Conservation (phyloP, 2,113 vertebrate genomes). For the Trochalopteron elliotii region DNA sequence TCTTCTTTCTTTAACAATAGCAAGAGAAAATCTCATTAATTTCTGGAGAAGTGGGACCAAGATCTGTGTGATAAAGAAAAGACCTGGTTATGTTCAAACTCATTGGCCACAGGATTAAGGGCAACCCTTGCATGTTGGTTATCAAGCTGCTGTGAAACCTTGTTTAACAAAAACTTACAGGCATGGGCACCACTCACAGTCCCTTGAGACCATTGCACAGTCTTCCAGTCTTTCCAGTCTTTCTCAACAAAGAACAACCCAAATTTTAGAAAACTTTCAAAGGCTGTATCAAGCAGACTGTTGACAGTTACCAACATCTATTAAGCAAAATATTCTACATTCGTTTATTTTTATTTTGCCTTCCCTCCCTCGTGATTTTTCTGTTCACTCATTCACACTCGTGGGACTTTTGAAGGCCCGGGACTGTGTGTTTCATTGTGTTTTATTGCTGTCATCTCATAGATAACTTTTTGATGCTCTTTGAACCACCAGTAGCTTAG, state of each 20-base stretch:
- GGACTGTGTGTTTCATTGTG: not conserved
- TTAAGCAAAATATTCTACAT: not conserved
- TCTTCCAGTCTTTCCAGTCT: not conserved
- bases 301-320: not conserved
- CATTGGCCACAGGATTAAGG: not conserved
- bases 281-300: not conserved
- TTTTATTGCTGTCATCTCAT: not conserved
- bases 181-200: not conserved
- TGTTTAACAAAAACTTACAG: not conserved
- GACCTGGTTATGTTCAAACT: not conserved
- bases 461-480: not conserved
- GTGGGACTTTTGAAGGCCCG: not conserved
- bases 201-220: not conserved
- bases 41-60: not conserved
- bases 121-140: not conserved
- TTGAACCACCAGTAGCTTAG: not conserved
- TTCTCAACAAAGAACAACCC: not conserved
- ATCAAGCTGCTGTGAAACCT: not conserved
- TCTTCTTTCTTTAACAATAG: not conserved
- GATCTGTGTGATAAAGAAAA: not conserved
- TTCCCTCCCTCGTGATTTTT: not conserved
- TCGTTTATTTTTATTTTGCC: not conserved
- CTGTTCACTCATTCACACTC: not conserved
- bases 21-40: not conserved
- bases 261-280: not conserved